Percentiles rank a stretch among this genome's conserved stretches.
Conservation (phyloP, 1,140 invertebrate genomes). For the Arctopsyche grandis region DNA sequence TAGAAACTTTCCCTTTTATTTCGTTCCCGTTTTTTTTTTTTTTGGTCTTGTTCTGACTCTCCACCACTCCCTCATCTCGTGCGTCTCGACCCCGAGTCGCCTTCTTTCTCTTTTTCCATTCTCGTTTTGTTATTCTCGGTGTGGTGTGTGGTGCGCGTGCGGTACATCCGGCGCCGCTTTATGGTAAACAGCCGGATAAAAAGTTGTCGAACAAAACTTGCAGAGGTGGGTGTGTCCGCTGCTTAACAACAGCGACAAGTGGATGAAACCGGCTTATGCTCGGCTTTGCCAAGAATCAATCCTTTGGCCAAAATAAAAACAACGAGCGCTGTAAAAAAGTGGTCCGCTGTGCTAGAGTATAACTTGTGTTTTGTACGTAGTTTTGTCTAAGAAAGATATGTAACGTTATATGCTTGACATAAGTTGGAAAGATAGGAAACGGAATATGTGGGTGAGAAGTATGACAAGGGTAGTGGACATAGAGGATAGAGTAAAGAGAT, state of each 20-base stretch:
- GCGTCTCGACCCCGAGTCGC: background rate
- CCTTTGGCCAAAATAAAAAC: background rate
- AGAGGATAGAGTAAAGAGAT: no score
- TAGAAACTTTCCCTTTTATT: constrained; percentile 41
- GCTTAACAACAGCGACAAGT: background rate
- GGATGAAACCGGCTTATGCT: constrained; percentile 4
- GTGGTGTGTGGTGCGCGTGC: background rate
- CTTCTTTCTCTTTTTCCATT: background rate
- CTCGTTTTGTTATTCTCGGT: constrained; percentile 8
- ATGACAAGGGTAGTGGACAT: no score
- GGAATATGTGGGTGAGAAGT: no score
- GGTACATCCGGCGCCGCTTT: constrained; percentile 27
- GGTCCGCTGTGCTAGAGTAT: background rate
- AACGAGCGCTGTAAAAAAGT: no score
- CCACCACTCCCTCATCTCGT: background rate
- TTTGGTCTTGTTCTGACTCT: background rate
- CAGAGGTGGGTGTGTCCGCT: background rate
- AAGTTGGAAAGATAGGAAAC: no score
- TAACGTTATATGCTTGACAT: no score
- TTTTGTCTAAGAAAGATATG: no score
- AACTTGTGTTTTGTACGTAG: no score
- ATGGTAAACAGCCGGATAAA: constrained; percentile 34
- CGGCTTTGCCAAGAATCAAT: constrained; percentile 24
- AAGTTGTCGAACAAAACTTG: background rate
- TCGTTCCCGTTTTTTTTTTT: constrained; percentile 26